phyloP scores from a whole-genome alignment of 1,140 invertebrate species.

The Aphis craccivora region DNA sequence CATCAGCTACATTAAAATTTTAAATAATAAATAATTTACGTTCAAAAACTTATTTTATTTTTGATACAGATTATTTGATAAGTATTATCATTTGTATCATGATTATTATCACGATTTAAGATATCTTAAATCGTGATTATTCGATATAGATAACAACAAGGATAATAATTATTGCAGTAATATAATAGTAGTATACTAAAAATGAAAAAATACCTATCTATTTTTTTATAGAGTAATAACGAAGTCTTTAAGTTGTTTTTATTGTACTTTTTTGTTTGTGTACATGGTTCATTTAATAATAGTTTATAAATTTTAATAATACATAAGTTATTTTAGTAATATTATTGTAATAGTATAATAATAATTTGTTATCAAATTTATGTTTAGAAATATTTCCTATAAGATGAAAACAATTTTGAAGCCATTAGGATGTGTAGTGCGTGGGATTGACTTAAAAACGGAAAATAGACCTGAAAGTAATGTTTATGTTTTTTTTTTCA shows the following conservation, averaged over 20 bases:
- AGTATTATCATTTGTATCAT: not conserved
- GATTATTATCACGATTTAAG: not conserved
- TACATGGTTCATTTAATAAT: not conserved
- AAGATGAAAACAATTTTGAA: slow-evolving; percentile 59
- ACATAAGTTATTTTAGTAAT: not conserved
- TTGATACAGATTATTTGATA: not conserved
- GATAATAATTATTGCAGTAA: too few relatives aligned
- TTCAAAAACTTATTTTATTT: not conserved
- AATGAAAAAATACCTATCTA: too few relatives aligned
- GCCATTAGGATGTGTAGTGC: slow-evolving; percentile 63
- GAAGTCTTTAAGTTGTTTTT: not conserved
- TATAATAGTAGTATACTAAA: too few relatives aligned
- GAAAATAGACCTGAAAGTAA: slow-evolving; percentile 63
- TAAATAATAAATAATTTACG: too few relatives aligned
- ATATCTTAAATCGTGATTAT: too few relatives aligned
- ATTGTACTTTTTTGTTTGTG: not conserved
- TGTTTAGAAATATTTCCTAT: not conserved
- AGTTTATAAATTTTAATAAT: not conserved
- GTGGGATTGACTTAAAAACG: slow-evolving; percentile 64
- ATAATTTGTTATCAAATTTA: not conserved
- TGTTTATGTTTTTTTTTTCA: not conserved
- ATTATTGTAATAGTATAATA: too few relatives aligned
- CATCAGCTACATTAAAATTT: too few relatives aligned
- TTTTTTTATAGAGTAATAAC: too few relatives aligned
- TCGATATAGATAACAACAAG: not conserved